Evolutionary conservation across 2,888 invertebrate species (phyloP), one percentile per base, ranked within the genome.

Genomic region (Plebejus melissa): DNA sequence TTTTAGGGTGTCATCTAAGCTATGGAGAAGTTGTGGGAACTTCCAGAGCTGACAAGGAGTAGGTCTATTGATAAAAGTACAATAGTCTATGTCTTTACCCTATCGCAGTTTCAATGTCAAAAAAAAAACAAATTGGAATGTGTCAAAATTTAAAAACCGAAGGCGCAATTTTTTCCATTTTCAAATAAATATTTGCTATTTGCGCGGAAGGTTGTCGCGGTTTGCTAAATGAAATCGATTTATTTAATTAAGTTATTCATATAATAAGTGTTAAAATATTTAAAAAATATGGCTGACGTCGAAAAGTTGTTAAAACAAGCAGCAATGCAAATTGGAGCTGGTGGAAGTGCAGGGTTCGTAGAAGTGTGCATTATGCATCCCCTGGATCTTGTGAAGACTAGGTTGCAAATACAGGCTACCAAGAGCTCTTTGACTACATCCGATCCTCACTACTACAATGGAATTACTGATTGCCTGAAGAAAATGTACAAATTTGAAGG

Each of bases 311-410:
- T 95, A 65, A 96, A 96, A 85, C 95, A 97, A 87, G 97, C 96
- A 76, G 95, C 95, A 0, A 96, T 97, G 90, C 97, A 98, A 92
- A 95, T 97, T 82, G 96, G 96, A 74, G 96, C 98, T 78, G 98
- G 98, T 78, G 98, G 98, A 76, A 97, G 97, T 80, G 98, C 98
- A 82, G 98, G 97, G 87, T 98, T 99, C 89, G 95, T 98, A 74
- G 98, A 99, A 94, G 98, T 98, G 78, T 98, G 97, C 87, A 96
- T 98, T 75, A 99, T 99, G 98, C 98, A 99, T 90, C 99, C 99
- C 0, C 91, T 99, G 86, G 99, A 99, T 90, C 94, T 99, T 77
- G 96, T 99, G 2, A 99, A 99, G 92, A 99, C 99, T 1, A 94
- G 99, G 81, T 78, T 93, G 75, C 93, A 93, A 79, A 80, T 93